Percentiles rank a stretch among this genome's conserved stretches.
These are phyloP conservation scores for Acrocephalus scirpaceus DNA, from an alignment of 2,797 vertebrate genomes.

Conservation along the genomic window DNA sequence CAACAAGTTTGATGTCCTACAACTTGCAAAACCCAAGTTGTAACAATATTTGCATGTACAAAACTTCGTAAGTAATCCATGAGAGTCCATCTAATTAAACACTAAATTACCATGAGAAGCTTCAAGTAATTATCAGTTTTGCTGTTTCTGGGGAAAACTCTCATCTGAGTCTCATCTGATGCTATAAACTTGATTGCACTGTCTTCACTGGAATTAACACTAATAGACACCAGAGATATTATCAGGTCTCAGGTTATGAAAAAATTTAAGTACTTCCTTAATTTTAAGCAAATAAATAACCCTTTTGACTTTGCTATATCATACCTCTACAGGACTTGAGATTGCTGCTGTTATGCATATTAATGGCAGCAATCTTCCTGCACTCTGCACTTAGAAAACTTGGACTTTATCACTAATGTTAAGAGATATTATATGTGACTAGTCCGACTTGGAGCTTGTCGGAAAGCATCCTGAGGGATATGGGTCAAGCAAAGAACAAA, in stretches of 20 bases:
- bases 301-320: background rate
- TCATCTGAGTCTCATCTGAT: background rate
- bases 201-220: background rate
- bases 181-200: background rate
- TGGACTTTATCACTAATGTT: background rate
- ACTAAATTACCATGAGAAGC: background rate
- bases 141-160: background rate
- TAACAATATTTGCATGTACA: background rate
- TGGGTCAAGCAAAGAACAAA: background rate
- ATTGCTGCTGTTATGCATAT: background rate
- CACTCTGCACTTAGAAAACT: background rate
- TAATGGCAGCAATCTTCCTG: background rate
- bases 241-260: background rate
- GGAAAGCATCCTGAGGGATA: background rate
- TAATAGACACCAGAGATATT: background rate
- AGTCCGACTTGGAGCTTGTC: accelerated
- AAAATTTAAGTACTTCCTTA: background rate
- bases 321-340: background rate
- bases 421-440: background rate
- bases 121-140: constrained; percentile 20
- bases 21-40: background rate
- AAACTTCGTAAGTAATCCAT: background rate
- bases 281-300: background rate
- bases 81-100: constrained; percentile 20
- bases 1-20: background rate